These are phyloP conservation scores for Thera britannica DNA, from an alignment of 2,888 invertebrate species.

Conservation along the genomic window DNA sequence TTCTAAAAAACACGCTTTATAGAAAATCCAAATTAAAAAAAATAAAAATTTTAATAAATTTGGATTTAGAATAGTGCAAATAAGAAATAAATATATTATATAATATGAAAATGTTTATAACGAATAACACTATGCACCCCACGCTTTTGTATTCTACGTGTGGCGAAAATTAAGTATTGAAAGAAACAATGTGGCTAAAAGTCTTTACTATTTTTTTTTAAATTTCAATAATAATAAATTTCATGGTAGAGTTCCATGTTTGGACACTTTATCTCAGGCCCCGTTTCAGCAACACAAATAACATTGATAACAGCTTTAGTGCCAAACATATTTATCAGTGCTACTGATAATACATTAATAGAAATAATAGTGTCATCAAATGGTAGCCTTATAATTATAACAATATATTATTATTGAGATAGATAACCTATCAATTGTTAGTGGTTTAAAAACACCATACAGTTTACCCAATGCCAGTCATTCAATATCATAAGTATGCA, in stretches of 20 bases:
- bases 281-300: constrained; percentile 17
- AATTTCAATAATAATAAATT: neutral
- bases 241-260: neutral
- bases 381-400: too few species aligned
- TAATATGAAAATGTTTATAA: too few species aligned
- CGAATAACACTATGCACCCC: too few species aligned
- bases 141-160: too few species aligned
- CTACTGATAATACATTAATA: constrained; percentile 6
- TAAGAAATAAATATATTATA: too few species aligned
- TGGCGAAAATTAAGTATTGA: too few species aligned
- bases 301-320: constrained; percentile 15
- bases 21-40: too few species aligned
- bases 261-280: neutral
- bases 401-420: neutral
- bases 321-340: constrained; percentile 5
- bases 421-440: neutral
- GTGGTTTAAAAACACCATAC: neutral
- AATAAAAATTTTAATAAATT: too few species aligned
- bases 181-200: too few species aligned
- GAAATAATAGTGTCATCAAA: neutral
- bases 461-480: neutral
- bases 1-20: too few species aligned
- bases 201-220: neutral
- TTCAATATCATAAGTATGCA: too few species aligned
- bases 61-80: too few species aligned